Percentiles rank a stretch among this genome's conserved stretches.
Evolutionary conservation across 2,113 vertebrate species (phyloP).

Genomic region (Labrus mixtus): DNA sequence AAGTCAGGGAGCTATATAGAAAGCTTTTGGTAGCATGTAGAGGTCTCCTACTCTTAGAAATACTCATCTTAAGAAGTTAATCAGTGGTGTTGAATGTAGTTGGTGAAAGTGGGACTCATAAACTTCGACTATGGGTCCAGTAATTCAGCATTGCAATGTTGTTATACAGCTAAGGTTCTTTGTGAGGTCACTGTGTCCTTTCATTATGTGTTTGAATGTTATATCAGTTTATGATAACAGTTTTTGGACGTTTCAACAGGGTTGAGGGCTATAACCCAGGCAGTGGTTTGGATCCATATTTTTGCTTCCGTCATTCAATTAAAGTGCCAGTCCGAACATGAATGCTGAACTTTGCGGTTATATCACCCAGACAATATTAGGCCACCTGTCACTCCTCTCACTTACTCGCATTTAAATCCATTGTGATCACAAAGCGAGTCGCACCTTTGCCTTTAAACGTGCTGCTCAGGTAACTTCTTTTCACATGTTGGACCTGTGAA

Average conservation of each 20-base stretch:
- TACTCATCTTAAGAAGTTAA: neutral
- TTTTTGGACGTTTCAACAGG: neutral
- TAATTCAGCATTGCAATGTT: neutral
- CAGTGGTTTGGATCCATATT: neutral
- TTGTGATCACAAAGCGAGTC: conserved; percentile 4
- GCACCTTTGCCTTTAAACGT: conserved; percentile 12
- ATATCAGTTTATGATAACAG: neutral
- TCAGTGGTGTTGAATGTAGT: neutral
- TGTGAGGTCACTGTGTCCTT: neutral
- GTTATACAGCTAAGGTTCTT: neutral
- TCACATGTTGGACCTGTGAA: neutral
- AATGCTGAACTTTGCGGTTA: neutral
- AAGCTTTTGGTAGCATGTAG: neutral
- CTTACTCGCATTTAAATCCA: conserved; percentile 16
- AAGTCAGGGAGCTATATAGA: conserved; percentile 28
- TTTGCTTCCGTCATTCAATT: neutral
- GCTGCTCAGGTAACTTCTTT: conserved; percentile 32
- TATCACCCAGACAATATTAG: neutral
- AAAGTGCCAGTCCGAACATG: neutral
- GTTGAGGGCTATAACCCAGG: neutral
- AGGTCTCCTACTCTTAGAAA: neutral
- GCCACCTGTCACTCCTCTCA: neutral
- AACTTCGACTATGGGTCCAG: neutral
- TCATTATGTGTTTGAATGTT: neutral
- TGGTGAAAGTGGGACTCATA: neutral